Conservation (phyloP, 2,797 vertebrate genomes). For the Sternarchorhynchus goeldii region DNA sequence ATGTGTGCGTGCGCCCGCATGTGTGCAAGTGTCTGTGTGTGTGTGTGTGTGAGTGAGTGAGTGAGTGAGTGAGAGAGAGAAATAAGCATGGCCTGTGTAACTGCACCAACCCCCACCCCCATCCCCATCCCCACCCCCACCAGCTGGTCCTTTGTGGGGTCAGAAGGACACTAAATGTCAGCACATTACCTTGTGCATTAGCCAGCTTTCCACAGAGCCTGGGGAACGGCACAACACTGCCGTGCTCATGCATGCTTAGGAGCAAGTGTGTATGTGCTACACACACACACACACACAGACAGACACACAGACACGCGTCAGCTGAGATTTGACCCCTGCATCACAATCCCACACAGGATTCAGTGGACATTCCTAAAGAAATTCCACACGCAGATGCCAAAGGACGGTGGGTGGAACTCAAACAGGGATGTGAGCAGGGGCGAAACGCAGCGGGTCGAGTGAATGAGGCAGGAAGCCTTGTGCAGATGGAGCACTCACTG, state of each 20-base stretch:
- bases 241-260: slow-evolving; percentile 11
- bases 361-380: too few relatives aligned
- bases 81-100: neutral
- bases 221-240: neutral
- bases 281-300: neutral
- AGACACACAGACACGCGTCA: neutral
- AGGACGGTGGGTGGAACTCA: too few relatives aligned
- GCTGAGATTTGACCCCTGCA: too few relatives aligned
- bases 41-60: too few relatives aligned
- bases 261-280: neutral
- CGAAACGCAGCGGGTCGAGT: too few relatives aligned
- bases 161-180: slow-evolving; percentile 40
- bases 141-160: neutral
- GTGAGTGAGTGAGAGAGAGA: neutral
- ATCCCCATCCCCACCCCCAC: slow-evolving; percentile 1
- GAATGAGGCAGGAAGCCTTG: too few relatives aligned
- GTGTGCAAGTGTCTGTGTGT: too few relatives aligned
- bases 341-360: too few relatives aligned
- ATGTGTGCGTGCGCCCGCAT: neutral
- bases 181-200: slow-evolving; percentile 39
- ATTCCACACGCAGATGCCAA: too few relatives aligned
- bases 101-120: neutral
- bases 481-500: too few relatives aligned
- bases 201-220: slow-evolving; percentile 9
- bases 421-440: too few relatives aligned